Conservation (phyloP, 2,888 invertebrate genomes). For the Drosophila trichaetosa region DNA sequence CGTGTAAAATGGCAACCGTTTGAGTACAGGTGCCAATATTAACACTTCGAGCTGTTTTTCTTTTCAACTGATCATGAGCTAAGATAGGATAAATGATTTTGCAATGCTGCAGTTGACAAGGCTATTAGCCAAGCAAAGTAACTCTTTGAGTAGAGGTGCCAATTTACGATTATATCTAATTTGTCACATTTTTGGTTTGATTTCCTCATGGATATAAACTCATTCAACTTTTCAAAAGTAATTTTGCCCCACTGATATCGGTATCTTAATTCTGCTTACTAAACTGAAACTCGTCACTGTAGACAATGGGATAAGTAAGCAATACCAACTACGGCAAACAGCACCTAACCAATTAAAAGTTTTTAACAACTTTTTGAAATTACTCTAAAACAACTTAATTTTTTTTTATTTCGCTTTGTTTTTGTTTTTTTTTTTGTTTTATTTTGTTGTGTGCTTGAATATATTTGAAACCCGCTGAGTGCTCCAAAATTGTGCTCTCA, state of each 20-base stretch:
- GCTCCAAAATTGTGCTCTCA: constrained; percentile 44
- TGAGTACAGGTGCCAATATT: not conserved
- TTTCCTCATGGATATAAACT: not conserved
- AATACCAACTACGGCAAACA: constrained; percentile 37
- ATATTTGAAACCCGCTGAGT: constrained; percentile 43
- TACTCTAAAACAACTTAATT: constrained; percentile 71
- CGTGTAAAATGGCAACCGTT: not conserved
- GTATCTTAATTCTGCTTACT: not conserved
- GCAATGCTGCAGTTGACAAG: not conserved
- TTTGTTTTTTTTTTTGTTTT: not conserved
- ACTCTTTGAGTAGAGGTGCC: not conserved
- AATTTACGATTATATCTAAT: not conserved
- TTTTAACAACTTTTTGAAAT: constrained; percentile 66
- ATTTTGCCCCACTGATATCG: not conserved
- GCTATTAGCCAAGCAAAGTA: not conserved
- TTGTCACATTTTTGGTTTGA: not conserved
- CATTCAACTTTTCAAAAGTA: not conserved
- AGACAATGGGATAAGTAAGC: constrained; percentile 40
- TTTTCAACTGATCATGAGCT: not conserved
- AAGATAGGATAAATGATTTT: not conserved
- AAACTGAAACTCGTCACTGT: constrained; percentile 9
- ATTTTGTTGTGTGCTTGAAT: constrained; percentile 28
- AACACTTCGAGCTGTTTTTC: not conserved
- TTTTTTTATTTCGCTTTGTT: constrained; percentile 22
- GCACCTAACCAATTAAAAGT: constrained; percentile 72